phyloP scores from a whole-genome alignment of 2,113 vertebrate genomes.

The Chunga burmeisteri region DNA sequence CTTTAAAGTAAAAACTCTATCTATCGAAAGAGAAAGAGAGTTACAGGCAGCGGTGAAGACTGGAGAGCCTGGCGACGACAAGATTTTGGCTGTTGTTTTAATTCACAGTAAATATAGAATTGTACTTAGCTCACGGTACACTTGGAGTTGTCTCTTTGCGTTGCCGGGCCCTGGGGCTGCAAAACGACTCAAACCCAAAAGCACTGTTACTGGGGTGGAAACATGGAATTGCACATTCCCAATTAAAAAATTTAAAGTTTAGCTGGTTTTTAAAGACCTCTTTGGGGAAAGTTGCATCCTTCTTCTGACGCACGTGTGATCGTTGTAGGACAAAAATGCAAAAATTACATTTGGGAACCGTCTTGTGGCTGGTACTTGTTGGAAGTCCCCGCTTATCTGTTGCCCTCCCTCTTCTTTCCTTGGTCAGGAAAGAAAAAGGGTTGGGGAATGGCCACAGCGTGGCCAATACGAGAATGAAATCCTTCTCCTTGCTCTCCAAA shows the following conservation, averaged over 20 bases:
- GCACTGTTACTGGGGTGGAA: background rate
- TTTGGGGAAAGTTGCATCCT: background rate
- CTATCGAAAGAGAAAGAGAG: background rate
- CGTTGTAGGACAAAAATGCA: background rate
- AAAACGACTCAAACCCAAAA: accelerated
- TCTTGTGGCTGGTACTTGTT: background rate
- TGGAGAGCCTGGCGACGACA: background rate
- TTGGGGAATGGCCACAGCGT: background rate
- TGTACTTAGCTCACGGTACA: background rate
- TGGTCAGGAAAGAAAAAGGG: background rate
- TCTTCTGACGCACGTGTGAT: too few species aligned
- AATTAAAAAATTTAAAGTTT: accelerated
- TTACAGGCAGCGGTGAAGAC: background rate
- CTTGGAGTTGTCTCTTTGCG: background rate
- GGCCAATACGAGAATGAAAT: accelerated
- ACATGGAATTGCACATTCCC: background rate
- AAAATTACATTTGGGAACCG: background rate
- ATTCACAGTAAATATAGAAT: background rate
- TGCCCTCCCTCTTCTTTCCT: background rate
- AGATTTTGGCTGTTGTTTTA: background rate
- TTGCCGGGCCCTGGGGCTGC: background rate
- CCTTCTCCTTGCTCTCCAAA: background rate
- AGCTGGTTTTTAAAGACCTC: accelerated
- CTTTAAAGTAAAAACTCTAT: background rate
- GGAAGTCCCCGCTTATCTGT: background rate